Conservation (phyloP, 2,888 invertebrate species). For the Gymnocheta viridis region DNA sequence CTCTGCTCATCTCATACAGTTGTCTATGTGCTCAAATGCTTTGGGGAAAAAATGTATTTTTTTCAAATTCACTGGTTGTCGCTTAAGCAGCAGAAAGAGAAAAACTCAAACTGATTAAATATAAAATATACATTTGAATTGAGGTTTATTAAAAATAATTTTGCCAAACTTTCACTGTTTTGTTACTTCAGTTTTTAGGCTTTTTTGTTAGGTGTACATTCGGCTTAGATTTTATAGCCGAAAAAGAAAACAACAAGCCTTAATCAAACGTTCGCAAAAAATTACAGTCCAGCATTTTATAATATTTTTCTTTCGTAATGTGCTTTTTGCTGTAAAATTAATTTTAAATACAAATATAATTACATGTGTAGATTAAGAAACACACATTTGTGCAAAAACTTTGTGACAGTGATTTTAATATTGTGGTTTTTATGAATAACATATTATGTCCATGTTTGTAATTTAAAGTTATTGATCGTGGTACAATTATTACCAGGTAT, state of each 20-base stretch:
- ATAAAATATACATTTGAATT: conserved; percentile 45
- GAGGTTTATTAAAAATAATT: conserved; percentile 68
- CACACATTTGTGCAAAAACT: no score
- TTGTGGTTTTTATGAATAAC: no score
- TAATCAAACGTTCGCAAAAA: neutral
- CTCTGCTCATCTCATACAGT: neutral
- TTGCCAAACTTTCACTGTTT: conserved; percentile 30
- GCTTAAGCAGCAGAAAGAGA: neutral
- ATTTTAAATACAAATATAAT: neutral
- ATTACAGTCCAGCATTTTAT: neutral
- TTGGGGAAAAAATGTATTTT: neutral
- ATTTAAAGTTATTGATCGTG: no score
- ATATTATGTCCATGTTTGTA: no score
- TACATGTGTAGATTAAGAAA: neutral
- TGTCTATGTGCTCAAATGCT: neutral
- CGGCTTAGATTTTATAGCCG: neutral
- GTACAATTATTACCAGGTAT: no score
- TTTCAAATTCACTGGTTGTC: neutral
- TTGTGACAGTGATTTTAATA: no score
- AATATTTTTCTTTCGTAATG: neutral
- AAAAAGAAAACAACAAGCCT: neutral
- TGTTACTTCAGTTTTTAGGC: neutral
- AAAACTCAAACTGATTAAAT: neutral
- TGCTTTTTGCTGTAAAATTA: neutral
- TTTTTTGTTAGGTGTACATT: neutral